Evolutionary conservation across 2,797 vertebrate species (phyloP), one percentile per base, ranked within the genome.

Genomic region (Acrossocheilus wenchowensis): DNA sequence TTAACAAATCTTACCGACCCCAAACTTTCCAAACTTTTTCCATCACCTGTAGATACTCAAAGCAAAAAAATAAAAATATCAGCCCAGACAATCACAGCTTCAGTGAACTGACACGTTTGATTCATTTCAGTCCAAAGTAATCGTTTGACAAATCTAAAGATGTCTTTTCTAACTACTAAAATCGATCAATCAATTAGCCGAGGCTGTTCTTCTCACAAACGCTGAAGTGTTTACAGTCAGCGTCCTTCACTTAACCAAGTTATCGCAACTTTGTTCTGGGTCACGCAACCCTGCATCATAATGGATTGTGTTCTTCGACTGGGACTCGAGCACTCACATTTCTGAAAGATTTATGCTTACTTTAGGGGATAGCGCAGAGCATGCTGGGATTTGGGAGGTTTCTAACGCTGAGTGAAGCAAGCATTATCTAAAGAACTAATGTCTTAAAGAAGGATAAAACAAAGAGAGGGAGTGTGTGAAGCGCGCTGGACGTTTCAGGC

Each of bases 381-480:
- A 75, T 64, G 72, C 82, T 62, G 81, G 69, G 69, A 83, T 74
- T 73, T 9, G 41, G 39, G 57, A 75, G 17, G 36, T n/a, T 60
- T 52, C 45, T 71, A 8, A 41, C 2, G 50, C 23, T 1, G 45
- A 82, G 6, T 14, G 19, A 45, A 26, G 8, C 8, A 81, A 62
- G n/a, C 41, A 19, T 15, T 34, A 45, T 26, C 14, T 75, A 52
- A 50, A 80, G 39, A 62, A 34, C 14, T 19, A 36, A 4, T 15
- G 45, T 23, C 34, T 71, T 71, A 21, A 62, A 78, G 23, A 41
- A 26, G 14, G 21, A 62, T 26, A 9, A 45, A 15, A 64, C n/a
- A 80, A 64, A 80, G 75, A 60, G 21, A 78, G 50, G 11, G 77
- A 62, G 23, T 10, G 54, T 23, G 2, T 60, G 10, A 62, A 62